Conservation (phyloP, 2,113 vertebrate genomes). For the Dryoscopus gambensis region DNA sequence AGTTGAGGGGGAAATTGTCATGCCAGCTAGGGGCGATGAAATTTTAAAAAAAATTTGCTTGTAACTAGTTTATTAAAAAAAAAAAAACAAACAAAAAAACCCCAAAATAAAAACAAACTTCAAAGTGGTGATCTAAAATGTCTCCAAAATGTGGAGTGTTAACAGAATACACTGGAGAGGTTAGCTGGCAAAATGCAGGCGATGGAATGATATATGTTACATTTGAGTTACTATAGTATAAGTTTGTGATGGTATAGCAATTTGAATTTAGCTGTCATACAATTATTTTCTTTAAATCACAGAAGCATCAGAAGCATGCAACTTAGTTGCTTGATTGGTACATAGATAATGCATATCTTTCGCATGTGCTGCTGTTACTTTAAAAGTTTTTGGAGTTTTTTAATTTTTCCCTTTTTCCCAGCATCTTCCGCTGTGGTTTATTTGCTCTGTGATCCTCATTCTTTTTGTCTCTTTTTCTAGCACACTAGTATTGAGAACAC, state of each 20-base stretch:
- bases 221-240: neutral
- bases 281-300: neutral
- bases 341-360: neutral
- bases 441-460: neutral
- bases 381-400: neutral
- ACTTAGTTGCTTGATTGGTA: neutral
- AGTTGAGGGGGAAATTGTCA: fast-evolving
- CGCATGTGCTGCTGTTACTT: neutral
- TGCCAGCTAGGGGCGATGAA: neutral
- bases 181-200: neutral
- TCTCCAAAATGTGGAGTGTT: neutral
- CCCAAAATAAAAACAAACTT: neutral
- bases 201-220: neutral
- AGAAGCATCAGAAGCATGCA: neutral
- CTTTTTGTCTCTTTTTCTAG: constrained; percentile 71
- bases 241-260: neutral
- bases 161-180: neutral
- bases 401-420: neutral
- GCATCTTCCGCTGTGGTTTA: neutral
- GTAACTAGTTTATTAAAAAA: neutral
- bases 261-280: neutral
- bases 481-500: constrained; percentile 83
- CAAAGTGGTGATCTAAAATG: neutral
- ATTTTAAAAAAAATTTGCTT: neutral
- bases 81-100: too few relatives aligned